Evolutionary conservation across 2,888 invertebrate genomes (phyloP), one percentile per base, ranked within the genome.

Genomic region (Megamerina dolium): DNA sequence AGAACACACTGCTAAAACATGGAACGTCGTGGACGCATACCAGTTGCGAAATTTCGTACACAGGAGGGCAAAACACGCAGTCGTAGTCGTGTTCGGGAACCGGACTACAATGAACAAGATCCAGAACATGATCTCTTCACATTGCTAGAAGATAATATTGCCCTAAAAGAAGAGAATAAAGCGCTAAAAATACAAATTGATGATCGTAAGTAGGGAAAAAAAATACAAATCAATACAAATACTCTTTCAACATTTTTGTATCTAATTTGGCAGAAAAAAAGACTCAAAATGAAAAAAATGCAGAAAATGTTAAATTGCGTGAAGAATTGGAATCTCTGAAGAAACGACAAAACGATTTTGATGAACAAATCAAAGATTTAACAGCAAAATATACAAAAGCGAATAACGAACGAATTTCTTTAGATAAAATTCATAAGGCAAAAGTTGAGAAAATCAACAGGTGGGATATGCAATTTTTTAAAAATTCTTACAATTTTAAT

Each of bases 71-170:
- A 70, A 52, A 66, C 66, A 0, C 63, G 69, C n/a, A 69, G 70
- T 45, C 58, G 68, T 19, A 71, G 70, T 50, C 63, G 68, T 23
- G 67, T 68, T 3, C 59, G 68, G 6, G 69, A 70, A 35, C 67
- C 67, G 2, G 69, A 67, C 43, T 68, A 67, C 37, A 68, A 67
- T 50, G 63, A 68, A 27, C 66, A 68, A 46, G 69, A 70, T 51
- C 68, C 68, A 3, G 70, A 71, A 51, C 68, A 68, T 29, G 70
- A 71, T 56, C 56, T 68, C 37, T 71, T 71, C 33, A 70, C 69
- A 4, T 46, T 71, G 21, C 49, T 71, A 1, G 70, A 71, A 52
- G 70, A 71, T 32, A 71, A 71, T 42, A 70, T 70, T 44, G 66
- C 70, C 0, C 45, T 71, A 1, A 70, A 68, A 46, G 70, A 71